A percentile compares a stretch with the other conserved stretches of the same genome.
These are phyloP conservation scores for Alauda arvensis DNA, from an alignment of 2,797 vertebrate genomes.

Conservation along the genomic window DNA sequence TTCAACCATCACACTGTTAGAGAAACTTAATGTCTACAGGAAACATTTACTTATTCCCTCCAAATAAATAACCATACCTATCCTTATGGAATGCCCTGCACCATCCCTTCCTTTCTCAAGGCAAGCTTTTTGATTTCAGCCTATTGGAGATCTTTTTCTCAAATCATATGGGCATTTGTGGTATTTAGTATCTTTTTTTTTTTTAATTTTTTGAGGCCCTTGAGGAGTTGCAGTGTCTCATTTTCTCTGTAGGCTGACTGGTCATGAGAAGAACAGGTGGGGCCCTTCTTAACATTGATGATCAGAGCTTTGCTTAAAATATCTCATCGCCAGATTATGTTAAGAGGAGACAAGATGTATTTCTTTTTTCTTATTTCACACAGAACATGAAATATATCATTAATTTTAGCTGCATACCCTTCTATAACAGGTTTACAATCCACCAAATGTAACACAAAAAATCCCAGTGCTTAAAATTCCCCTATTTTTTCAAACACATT, in stretches of 20 bases:
- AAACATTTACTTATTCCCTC: not conserved
- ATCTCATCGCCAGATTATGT: not conserved
- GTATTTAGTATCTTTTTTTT: not conserved
- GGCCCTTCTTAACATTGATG: not conserved
- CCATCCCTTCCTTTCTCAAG: not conserved
- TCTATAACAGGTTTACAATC: not conserved
- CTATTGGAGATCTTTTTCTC: not conserved
- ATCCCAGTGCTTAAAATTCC: not conserved
- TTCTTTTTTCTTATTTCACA: not conserved
- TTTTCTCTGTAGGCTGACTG: not conserved
- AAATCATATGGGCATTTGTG: not conserved
- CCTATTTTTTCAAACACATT: not conserved
- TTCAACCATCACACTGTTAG: not conserved
- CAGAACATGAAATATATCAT: not conserved
- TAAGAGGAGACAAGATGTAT: not conserved
- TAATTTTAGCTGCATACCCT: not conserved
- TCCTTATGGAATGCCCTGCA: not conserved
- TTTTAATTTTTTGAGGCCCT: not conserved
- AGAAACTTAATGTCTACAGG: not conserved
- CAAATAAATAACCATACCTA: not conserved
- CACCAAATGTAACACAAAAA: not conserved
- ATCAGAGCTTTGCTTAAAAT: not conserved
- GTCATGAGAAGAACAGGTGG: not conserved
- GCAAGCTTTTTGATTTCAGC: not conserved
- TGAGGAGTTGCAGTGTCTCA: not conserved